These are phyloP conservation scores for Selenia dentaria DNA, from an alignment of 2,888 invertebrate species.

Conservation along the genomic window DNA sequence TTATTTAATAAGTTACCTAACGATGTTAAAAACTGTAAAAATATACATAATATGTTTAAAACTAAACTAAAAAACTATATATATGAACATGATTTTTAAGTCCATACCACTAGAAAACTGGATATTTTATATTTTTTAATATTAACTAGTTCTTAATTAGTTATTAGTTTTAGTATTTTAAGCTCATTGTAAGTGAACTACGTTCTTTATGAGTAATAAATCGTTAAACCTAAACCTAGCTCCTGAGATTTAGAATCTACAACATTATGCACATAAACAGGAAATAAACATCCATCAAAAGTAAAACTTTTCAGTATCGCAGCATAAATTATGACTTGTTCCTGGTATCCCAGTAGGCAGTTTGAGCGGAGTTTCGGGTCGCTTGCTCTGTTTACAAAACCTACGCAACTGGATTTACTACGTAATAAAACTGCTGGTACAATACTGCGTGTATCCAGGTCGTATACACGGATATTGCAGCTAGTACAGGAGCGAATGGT, in stretches of 20 bases:
- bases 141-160: too few relatives aligned
- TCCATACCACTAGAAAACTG: too few relatives aligned
- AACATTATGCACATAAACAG: constrained; percentile 5
- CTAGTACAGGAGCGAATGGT: constrained; percentile 5
- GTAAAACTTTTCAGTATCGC: constrained; percentile 11
- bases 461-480: constrained; percentile 18
- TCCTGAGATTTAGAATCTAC: background rate
- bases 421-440: constrained; percentile 56
- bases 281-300: constrained; percentile 10
- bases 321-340: constrained; percentile 19
- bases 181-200: too few relatives aligned
- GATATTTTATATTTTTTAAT: too few relatives aligned
- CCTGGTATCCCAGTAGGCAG: constrained; percentile 6
- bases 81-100: too few relatives aligned
- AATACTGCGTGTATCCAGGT: constrained; percentile 34
- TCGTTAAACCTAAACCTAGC: too few relatives aligned
- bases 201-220: too few relatives aligned
- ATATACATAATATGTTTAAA: too few relatives aligned
- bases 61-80: too few relatives aligned
- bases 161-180: too few relatives aligned
- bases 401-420: constrained; percentile 57
- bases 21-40: too few relatives aligned
- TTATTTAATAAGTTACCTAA: too few relatives aligned
- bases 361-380: constrained; percentile 39
- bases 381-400: constrained; percentile 49